A percentile compares a stretch with the other conserved stretches of the same genome.
Conservation (phyloP, 2,113 vertebrate species). For the Copsychus sechellarum region DNA sequence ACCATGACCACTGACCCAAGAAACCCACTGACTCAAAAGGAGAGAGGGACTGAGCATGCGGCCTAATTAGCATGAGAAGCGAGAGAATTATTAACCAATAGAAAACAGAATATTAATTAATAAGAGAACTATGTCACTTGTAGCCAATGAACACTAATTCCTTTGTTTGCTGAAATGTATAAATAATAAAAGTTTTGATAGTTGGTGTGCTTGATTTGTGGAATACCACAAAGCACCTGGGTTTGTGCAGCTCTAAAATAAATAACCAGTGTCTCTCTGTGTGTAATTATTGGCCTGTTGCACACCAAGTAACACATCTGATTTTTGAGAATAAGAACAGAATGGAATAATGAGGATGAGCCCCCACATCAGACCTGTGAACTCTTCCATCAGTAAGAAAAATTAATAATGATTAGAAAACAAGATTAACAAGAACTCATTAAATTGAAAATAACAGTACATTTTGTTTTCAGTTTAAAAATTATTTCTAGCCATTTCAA, state of each 20-base stretch:
- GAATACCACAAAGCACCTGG: fast-evolving
- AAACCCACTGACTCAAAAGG: neutral
- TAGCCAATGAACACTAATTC: neutral
- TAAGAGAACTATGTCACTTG: neutral
- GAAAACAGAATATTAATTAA: neutral
- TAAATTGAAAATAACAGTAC: neutral
- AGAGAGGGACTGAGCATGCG: neutral
- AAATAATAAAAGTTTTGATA: neutral
- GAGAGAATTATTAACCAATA: neutral
- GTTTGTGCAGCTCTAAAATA: neutral
- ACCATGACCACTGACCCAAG: neutral
- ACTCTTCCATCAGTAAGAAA: neutral
- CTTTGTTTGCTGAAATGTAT: neutral
- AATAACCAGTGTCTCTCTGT: neutral
- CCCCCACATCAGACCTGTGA: fast-evolving
- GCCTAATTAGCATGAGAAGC: neutral
- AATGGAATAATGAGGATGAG: neutral
- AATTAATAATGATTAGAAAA: neutral
- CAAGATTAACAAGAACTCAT: neutral
- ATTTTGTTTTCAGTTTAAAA: neutral
- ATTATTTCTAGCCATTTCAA: neutral
- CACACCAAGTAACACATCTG: neutral
- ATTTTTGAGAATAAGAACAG: neutral
- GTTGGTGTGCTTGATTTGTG: neutral
- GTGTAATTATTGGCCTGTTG: neutral